These are phyloP conservation scores for Sus scrofa DNA, from an alignment of 2,113 vertebrate genomes.

Conservation along the genomic window T2T-Sscrofa CM000812.6:165354501-165355000, in stretches of 20 bases:
- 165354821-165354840: background rate
- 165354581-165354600: background rate
- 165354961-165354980: background rate
- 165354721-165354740: background rate
- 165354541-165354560: background rate
- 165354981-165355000: slow-evolving; percentile 1
- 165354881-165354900: background rate
- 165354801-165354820: background rate
- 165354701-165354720: background rate
- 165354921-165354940: background rate
- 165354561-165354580: background rate
- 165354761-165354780: background rate
- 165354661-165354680: background rate
- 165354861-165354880: background rate
- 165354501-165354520: background rate
- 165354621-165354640: background rate
- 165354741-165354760: background rate
- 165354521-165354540: background rate
- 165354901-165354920: background rate
- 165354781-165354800: background rate
- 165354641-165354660: background rate
- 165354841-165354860: background rate
- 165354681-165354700: background rate
- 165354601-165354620: background rate
- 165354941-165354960: background rate